A percentile compares a stretch with the other conserved stretches of the same genome.
These are phyloP conservation scores for Aplocera efformata DNA, from an alignment of 2,888 invertebrate genomes.

Conservation along the genomic window DNA sequence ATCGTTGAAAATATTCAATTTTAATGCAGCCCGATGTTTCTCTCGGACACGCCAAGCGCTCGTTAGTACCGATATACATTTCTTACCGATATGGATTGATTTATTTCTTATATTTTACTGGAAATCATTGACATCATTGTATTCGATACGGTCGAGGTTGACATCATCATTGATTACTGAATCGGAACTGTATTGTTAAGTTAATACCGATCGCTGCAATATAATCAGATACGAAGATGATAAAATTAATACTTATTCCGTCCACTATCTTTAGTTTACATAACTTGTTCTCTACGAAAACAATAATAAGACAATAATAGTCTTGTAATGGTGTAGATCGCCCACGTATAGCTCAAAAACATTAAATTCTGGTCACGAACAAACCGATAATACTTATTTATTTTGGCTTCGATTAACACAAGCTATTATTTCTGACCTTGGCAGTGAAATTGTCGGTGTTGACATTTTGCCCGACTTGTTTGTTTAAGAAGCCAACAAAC, in stretches of 20 bases:
- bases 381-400: too few species aligned
- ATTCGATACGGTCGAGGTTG: too few species aligned
- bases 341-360: too few species aligned
- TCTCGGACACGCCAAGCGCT: slow-evolving; percentile 42
- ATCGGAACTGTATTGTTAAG: background rate
- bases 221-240: too few species aligned
- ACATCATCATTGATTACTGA: background rate
- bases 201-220: too few species aligned
- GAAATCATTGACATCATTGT: slow-evolving; percentile 3
- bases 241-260: too few species aligned
- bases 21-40: slow-evolving; percentile 36
- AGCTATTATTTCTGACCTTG: slow-evolving; percentile 10
- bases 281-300: too few species aligned
- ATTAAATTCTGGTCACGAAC: too few species aligned
- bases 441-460: slow-evolving; percentile 8
- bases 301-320: too few species aligned
- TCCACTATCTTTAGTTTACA: too few species aligned
- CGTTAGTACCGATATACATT: slow-evolving; percentile 28
- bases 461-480: slow-evolving; percentile 3
- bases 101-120: slow-evolving; percentile 5
- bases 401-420: too few species aligned
- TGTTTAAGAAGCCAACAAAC: slow-evolving; percentile 11
- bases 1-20: slow-evolving; percentile 42
- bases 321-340: too few species aligned
- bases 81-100: slow-evolving; percentile 6